Base-by-base conservation (phyloP, 2,797 vertebrate species). In the Chelon auratus region DNA sequence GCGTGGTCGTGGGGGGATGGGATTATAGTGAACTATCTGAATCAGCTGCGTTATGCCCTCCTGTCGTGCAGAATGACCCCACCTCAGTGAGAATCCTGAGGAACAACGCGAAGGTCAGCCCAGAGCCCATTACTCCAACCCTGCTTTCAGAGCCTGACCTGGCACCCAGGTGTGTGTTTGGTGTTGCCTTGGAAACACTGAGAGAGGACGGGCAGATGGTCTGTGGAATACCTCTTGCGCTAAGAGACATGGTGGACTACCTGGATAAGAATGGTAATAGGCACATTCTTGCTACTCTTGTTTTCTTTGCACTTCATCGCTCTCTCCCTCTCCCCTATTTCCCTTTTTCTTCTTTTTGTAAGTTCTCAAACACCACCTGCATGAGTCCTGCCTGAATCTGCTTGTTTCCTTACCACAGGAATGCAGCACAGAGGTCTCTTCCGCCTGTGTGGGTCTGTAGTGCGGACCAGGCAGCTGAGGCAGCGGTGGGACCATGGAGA, bases 171-270 rank as follows among this genome's bases (percentile, higher is more conserved):
- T 66, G 47, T 72, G 78, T 84, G 1, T 96, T 96, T 80, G 93
- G 93, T 20, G 92, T 94, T 72, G 64, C 93, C 45, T 80, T 96
- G 72, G 91, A 92, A 68, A 87, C 14, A 4, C 89, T 93, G 14
- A 64, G 61, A 11, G 79, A 90, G 42, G 62, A 84, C 0, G 85
- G 91, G 3, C 89, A 89, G 73, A 71, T 87, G 59, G 71, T n/a
- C 66, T 62, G 24, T 48, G 85, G 87, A 59, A 78, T 96, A 75
- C 96, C 96, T 13, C 73, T 85, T 52, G 81, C 93, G 40, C 75
- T 97, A 15, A 81, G 73, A 74, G 84, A 94, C 75, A 94, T 95
- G 89, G 94, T 96, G 77, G 92, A 95, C 52, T 95, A 94, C 80
- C 87, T 96, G 42, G 92, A 94, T 72, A 85, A 69, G 3, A 89